These are phyloP conservation scores for Ciconia nigra DNA, from an alignment of 2,797 vertebrate genomes.

Conservation along the genomic window DNA sequence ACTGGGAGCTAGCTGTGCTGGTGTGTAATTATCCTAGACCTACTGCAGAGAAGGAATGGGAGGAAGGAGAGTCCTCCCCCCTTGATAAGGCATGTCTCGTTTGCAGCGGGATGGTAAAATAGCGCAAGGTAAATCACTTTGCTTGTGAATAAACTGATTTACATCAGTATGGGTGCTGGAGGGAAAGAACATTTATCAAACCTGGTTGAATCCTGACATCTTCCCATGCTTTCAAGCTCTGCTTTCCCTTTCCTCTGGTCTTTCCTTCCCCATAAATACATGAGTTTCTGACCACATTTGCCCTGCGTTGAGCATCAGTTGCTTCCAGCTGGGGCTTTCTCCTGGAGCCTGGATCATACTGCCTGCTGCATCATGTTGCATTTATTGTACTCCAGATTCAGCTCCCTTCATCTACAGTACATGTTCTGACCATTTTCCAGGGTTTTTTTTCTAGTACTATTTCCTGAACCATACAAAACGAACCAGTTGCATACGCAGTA, in stretches of 20 bases:
- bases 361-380: not conserved
- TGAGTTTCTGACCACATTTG: not conserved
- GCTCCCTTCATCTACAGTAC: not conserved
- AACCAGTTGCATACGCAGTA: fast-evolving
- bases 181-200: not conserved
- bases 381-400: not conserved
- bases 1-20: not conserved
- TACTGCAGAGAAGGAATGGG: not conserved
- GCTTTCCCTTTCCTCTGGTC: not conserved
- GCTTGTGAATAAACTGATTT: not conserved
- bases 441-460: too few relatives aligned
- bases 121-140: fast-evolving
- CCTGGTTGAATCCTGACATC: not conserved
- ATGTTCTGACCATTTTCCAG: not conserved
- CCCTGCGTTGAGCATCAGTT: not conserved
- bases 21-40: not conserved
- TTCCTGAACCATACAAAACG: too few relatives aligned
- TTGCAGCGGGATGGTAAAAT: not conserved
- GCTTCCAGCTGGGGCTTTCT: not conserved
- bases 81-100: fast-evolving
- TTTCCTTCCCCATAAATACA: not conserved
- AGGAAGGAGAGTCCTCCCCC: not conserved
- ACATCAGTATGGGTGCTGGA: not conserved
- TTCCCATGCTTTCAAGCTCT: not conserved
- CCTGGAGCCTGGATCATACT: not conserved